Percentiles rank a stretch among this genome's conserved stretches.
Evolutionary conservation across 2,113 vertebrate species (phyloP).

Genomic region (Vanacampus margaritifer): DNA sequence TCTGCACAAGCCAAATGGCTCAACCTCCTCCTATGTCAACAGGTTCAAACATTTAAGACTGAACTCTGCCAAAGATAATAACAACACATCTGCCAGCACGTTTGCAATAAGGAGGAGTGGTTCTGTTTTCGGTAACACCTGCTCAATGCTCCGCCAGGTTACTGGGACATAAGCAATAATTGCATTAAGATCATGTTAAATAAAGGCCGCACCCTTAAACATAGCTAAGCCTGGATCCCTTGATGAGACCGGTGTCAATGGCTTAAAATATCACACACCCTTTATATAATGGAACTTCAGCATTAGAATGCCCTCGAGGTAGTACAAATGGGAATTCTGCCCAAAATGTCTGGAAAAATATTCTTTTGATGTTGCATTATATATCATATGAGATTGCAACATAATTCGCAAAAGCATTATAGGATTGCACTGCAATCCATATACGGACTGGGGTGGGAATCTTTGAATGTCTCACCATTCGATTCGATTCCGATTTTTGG

Average conservation of each 20-base stretch:
- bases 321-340: background rate
- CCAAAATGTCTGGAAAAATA: too few species aligned
- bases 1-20: conserved; percentile 29
- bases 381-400: too few species aligned
- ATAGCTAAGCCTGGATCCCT: background rate
- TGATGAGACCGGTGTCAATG: background rate
- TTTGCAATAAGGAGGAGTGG: conserved; percentile 28
- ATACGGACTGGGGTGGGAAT: too few species aligned
- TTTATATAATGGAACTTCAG: background rate
- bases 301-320: background rate
- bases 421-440: too few species aligned
- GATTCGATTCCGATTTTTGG: too few species aligned
- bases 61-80: conserved; percentile 14
- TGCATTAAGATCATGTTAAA: background rate
- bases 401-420: too few species aligned
- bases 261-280: background rate
- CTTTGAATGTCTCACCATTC: too few species aligned
- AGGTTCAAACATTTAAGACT: conserved; percentile 23
- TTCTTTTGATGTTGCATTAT: too few species aligned
- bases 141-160: conserved; percentile 2
- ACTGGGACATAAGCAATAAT: background rate
- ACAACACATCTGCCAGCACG: conserved; percentile 23
- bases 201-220: background rate
- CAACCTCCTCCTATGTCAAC: conserved; percentile 25
- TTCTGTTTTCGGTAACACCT: conserved; percentile 22